Evolutionary conservation across 2,113 vertebrate genomes (phyloP).

Genomic region (Atractosteus spatula): DNA sequence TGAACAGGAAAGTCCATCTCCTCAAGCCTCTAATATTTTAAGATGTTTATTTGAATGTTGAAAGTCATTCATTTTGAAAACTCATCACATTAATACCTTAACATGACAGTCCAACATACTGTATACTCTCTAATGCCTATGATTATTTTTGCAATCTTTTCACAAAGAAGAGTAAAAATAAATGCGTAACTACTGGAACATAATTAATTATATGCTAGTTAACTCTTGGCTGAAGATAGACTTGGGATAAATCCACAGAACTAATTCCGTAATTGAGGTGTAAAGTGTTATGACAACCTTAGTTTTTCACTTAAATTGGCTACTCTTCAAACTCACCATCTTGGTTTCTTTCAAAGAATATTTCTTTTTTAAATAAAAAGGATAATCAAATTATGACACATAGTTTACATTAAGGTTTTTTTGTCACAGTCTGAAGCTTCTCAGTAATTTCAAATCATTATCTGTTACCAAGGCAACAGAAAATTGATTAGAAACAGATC

Average conservation of each 20-base stretch:
- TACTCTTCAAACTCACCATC: neutral
- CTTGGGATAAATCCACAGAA: neutral
- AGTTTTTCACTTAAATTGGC: neutral
- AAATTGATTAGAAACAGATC: slow-evolving; percentile 5
- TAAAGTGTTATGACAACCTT: slow-evolving; percentile 3
- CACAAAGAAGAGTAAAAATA: neutral
- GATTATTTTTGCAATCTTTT: neutral
- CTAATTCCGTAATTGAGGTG: neutral
- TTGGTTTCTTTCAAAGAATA: neutral
- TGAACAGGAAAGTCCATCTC: too few relatives aligned
- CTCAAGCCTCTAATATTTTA: neutral
- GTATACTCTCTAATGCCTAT: neutral
- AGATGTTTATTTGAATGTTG: neutral
- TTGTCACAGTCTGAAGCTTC: neutral
- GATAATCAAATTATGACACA: neutral
- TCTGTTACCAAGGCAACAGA: slow-evolving; percentile 14
- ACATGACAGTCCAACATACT: neutral
- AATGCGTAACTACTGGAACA: neutral
- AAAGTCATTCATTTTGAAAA: neutral
- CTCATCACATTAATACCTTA: neutral
- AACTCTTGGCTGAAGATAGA: neutral
- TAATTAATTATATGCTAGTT: neutral
- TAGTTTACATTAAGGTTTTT: neutral
- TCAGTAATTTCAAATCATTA: slow-evolving; percentile 5
- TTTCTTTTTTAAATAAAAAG: neutral